These are phyloP conservation scores for Agonum fuliginosum DNA, from an alignment of 2,888 invertebrate species.

Conservation along the genomic window DNA sequence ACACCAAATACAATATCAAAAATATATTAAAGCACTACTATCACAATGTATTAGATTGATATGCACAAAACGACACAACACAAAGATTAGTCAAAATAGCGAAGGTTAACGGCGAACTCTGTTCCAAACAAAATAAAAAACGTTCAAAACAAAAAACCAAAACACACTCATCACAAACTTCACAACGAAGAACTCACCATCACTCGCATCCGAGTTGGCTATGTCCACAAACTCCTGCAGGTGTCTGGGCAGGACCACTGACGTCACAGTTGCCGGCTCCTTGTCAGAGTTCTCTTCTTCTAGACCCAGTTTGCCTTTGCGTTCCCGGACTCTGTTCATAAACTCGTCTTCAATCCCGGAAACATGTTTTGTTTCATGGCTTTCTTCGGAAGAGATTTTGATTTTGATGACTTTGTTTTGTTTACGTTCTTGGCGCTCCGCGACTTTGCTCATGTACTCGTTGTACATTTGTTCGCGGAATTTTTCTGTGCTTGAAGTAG, in stretches of 20 bases:
- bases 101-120: constrained; percentile 47
- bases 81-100: constrained; percentile 42
- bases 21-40: constrained; percentile 49
- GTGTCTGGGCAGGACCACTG: constrained; percentile 81
- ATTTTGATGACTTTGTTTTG: constrained; percentile 88
- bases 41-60: constrained; percentile 31
- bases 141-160: constrained; percentile 54
- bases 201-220: constrained; percentile 64
- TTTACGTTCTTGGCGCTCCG: constrained; percentile 85
- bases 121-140: constrained; percentile 49
- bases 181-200: constrained; percentile 54
- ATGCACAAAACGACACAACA: constrained; percentile 56
- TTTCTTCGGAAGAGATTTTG: constrained; percentile 73
- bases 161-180: constrained; percentile 50
- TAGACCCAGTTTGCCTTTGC: constrained; percentile 82
- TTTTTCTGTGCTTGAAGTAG: constrained; percentile 77
- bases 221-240: constrained; percentile 86
- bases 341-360: constrained; percentile 84
- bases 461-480: constrained; percentile 89
- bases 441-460: constrained; percentile 87
- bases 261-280: constrained; percentile 70
- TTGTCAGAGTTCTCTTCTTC: constrained; percentile 78
- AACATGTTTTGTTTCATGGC: constrained; percentile 71
- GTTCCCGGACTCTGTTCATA: constrained; percentile 83
- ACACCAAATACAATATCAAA: no score